Conservation (phyloP, 2,888 invertebrate genomes). For the Pheosia gnoma region DNA sequence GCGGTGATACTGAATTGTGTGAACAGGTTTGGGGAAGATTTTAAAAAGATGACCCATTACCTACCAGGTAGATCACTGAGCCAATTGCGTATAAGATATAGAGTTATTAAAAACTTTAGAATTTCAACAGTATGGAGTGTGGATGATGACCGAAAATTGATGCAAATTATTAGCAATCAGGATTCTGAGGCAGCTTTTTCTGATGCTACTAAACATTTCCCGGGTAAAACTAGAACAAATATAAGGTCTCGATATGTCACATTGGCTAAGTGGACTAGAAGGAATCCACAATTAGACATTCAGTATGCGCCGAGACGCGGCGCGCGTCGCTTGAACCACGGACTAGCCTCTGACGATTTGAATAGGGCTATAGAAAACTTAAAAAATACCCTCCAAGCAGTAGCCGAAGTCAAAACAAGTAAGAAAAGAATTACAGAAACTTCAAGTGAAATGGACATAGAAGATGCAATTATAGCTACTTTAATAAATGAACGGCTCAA, state of each 20-base stretch:
- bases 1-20: constrained; percentile 85
- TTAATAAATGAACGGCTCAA: constrained; percentile 52
- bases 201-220: constrained; percentile 77
- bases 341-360: constrained; percentile 56
- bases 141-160: constrained; percentile 85
- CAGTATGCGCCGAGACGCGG: constrained; percentile 67
- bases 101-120: constrained; percentile 71
- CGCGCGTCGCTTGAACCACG: constrained; percentile 57
- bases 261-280: constrained; percentile 78
- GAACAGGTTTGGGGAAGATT: constrained; percentile 85
- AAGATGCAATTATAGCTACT: constrained; percentile 59
- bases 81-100: constrained; percentile 86
- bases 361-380: constrained; percentile 63
- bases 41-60: constrained; percentile 81
- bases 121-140: constrained; percentile 83
- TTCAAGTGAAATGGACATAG: constrained; percentile 56
- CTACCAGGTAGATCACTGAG: constrained; percentile 85
- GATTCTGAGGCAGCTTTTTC: constrained; percentile 61
- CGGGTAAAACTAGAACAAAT: constrained; percentile 82
- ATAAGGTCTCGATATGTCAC: constrained; percentile 85
- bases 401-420: constrained; percentile 46
- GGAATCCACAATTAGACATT: constrained; percentile 70
- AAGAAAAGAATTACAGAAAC: constrained; percentile 45
- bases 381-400: constrained; percentile 58
- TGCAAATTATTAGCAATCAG: constrained; percentile 81